Evolutionary conservation across 2,113 vertebrate genomes (phyloP).

Genomic region (Rhagologus leucostigma): DNA sequence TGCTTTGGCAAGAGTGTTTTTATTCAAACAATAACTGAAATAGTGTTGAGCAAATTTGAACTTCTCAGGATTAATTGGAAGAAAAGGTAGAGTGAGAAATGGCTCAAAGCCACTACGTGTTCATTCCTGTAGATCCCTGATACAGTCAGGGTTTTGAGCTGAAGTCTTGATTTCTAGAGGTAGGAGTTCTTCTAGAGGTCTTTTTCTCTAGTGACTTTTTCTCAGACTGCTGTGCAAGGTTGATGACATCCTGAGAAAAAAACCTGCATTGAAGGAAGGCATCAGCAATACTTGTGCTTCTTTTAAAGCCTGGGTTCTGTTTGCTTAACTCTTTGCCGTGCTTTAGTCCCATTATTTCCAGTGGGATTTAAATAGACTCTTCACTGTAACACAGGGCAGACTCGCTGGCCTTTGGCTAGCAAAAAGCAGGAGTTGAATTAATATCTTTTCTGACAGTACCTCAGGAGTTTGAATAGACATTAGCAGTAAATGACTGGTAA

Average conservation of each 20-base stretch:
- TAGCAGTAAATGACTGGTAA: slow-evolving; percentile 14
- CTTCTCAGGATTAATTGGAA: background rate
- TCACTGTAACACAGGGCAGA: background rate
- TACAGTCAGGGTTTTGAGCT: background rate
- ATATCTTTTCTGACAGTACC: background rate
- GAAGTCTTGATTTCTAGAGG: background rate
- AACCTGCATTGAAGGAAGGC: background rate
- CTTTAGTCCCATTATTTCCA: background rate
- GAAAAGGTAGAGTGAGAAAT: background rate
- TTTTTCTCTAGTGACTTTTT: background rate
- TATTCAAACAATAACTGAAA: background rate
- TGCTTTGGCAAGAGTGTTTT: background rate
- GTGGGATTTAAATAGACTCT: background rate
- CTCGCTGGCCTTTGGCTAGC: background rate
- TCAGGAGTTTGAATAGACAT: background rate
- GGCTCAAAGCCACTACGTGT: background rate
- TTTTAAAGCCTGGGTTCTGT: background rate
- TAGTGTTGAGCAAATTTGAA: background rate
- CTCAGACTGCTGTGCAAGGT: background rate
- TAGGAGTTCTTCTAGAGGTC: background rate
- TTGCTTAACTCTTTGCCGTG: background rate
- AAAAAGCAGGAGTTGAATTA: background rate
- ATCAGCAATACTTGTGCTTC: background rate
- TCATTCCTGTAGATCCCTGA: background rate
- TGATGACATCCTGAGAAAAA: background rate